phyloP scores from a whole-genome alignment of 2,888 invertebrate genomes.

The Drosophila rubida region DNA sequence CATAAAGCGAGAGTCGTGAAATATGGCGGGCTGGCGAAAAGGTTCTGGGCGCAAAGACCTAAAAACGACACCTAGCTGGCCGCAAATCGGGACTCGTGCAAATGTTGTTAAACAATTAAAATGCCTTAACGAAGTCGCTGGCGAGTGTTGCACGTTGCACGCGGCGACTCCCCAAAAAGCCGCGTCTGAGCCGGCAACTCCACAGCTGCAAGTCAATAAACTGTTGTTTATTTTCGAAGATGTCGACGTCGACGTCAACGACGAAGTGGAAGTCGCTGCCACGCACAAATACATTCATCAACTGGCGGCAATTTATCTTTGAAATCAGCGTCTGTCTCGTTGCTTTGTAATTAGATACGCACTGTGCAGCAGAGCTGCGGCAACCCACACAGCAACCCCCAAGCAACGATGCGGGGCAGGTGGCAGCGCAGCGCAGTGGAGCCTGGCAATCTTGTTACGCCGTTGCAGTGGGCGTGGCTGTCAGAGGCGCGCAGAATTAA shows the following conservation, averaged over 20 bases:
- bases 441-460: conserved; percentile 32
- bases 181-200: conserved; percentile 17
- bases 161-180: conserved; percentile 15
- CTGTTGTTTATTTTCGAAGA: conserved; percentile 75
- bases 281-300: conserved; percentile 76
- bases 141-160: conserved; percentile 10
- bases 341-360: conserved; percentile 78
- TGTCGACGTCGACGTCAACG: conserved; percentile 26
- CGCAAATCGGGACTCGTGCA: conserved; percentile 34
- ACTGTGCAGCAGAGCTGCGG: conserved; percentile 34
- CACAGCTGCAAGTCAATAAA: conserved; percentile 56
- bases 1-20: conserved; percentile 54
- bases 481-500: conserved; percentile 68
- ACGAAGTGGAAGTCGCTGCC: too few species aligned
- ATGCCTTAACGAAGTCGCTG: conserved; percentile 56
- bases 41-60: conserved; percentile 50
- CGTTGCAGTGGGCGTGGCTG: conserved; percentile 65
- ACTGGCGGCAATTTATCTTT: conserved; percentile 76
- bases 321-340: conserved; percentile 77
- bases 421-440: conserved; percentile 47
- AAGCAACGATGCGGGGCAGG: conserved; percentile 50
- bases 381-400: conserved; percentile 67
- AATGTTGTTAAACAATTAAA: conserved; percentile 79
- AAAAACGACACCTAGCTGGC: conserved; percentile 66
- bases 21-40: conserved; percentile 43